Evolutionary conservation across 2,797 vertebrate genomes (phyloP).

Genomic region (Pipistrellus pygmaeus): DNA sequence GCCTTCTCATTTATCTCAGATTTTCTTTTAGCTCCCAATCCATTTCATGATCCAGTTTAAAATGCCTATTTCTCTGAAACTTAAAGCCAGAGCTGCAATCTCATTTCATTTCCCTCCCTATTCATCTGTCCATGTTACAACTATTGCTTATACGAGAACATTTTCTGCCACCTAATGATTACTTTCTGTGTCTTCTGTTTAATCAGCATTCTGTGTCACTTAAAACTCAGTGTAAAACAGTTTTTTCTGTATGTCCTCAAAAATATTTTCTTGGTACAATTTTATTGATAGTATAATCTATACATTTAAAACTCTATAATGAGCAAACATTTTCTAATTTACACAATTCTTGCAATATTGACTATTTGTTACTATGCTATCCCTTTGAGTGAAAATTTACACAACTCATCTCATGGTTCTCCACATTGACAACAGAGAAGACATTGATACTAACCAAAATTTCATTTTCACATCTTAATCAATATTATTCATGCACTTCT

Average conservation of each 20-base stretch:
- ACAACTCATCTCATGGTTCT: not conserved
- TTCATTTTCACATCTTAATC: not conserved
- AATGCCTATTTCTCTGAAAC: constrained; percentile 49
- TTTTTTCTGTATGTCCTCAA: not conserved
- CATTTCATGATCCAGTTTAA: constrained; percentile 66
- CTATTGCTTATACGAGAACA: not conserved
- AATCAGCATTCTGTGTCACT: not conserved
- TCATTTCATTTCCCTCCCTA: constrained; percentile 37
- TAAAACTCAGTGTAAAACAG: not conserved
- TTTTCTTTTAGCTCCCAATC: constrained; percentile 57
- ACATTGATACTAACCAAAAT: not conserved
- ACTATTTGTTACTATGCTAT: not conserved
- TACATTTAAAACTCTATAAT: not conserved
- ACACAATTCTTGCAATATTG: not conserved
- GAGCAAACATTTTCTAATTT: not conserved
- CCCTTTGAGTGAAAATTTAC: not conserved
- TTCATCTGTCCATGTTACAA: not conserved
- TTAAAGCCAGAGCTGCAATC: constrained; percentile 17
- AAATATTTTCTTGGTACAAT: not conserved
- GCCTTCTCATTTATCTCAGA: constrained; percentile 26
- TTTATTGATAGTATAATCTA: not conserved
- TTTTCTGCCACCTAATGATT: constrained; percentile 36
- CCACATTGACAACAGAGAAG: not conserved
- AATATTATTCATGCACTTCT: not conserved
- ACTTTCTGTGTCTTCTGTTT: constrained; percentile 38